Evolutionary conservation across 1,140 invertebrate species (phyloP).

Genomic region (Plectrocnemia conspersa): DNA sequence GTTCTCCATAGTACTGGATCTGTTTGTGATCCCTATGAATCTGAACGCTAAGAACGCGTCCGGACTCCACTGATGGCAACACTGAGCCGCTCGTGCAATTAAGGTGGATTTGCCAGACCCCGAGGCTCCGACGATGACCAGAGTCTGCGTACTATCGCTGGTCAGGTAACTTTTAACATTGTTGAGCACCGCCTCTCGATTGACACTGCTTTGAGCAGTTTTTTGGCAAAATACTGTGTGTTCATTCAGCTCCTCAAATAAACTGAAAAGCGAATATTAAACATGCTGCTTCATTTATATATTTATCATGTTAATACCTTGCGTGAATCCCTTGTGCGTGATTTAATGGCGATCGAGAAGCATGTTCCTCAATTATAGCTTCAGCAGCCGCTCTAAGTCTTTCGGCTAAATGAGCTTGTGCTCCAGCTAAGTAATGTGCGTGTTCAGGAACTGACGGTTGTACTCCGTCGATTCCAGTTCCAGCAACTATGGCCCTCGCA

Average conservation of each 20-base stretch:
- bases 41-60: slow-evolving; percentile 58
- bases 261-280: slow-evolving; percentile 40
- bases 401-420: slow-evolving; percentile 41
- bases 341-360: slow-evolving; percentile 38
- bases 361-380: slow-evolving; percentile 41
- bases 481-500: slow-evolving; percentile 43
- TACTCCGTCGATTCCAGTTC: slow-evolving; percentile 40
- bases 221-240: slow-evolving; percentile 62
- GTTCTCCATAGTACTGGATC: slow-evolving; percentile 62
- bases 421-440: slow-evolving; percentile 41
- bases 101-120: slow-evolving; percentile 80
- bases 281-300: too few relatives aligned
- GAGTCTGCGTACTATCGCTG: slow-evolving; percentile 55
- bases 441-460: slow-evolving; percentile 27
- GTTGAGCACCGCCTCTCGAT: slow-evolving; percentile 57
- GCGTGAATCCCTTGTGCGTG: slow-evolving; percentile 42
- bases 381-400: slow-evolving; percentile 45
- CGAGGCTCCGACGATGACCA: slow-evolving; percentile 70
- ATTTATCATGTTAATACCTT: slow-evolving; percentile 36
- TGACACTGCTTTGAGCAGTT: slow-evolving; percentile 59
- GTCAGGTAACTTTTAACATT: slow-evolving; percentile 69
- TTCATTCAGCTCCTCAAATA: slow-evolving; percentile 67
- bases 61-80: slow-evolving; percentile 62
- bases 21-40: slow-evolving; percentile 62
- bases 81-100: slow-evolving; percentile 63